Conservation (phyloP, 2,113 vertebrate genomes). For the Rhinopomastus cyanomelas region DNA sequence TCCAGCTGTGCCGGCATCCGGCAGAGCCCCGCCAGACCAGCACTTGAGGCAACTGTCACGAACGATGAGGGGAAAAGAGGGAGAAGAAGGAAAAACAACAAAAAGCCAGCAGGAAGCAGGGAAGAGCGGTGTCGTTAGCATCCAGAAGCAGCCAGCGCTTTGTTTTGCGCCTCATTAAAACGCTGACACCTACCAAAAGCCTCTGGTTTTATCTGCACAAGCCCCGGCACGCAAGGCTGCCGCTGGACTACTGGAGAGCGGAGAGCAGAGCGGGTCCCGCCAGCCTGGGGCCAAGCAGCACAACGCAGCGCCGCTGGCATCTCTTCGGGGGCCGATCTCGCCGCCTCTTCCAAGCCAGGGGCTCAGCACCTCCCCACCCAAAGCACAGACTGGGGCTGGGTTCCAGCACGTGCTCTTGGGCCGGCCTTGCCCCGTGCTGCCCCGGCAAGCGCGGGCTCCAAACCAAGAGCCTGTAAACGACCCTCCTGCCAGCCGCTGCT, state of each 20-base stretch:
- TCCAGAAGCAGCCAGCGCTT: conserved; percentile 12
- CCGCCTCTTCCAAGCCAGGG: neutral
- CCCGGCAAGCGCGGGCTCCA: neutral
- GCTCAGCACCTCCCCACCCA: neutral
- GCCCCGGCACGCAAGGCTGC: neutral
- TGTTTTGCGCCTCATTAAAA: conserved; percentile 35
- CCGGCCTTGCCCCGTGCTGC: fast-evolving
- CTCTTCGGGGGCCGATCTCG: neutral
- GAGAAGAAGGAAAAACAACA: neutral
- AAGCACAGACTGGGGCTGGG: neutral
- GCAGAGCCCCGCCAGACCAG: conserved; percentile 26
- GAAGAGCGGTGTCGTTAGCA: neutral
- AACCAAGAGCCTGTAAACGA: neutral
- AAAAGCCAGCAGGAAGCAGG: neutral
- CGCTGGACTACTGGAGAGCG: neutral
- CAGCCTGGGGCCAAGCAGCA: neutral
- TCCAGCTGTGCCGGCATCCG: conserved; percentile 33
- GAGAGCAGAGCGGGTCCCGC: neutral
- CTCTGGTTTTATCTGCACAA: conserved; percentile 6
- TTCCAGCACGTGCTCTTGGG: neutral
- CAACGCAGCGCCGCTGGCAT: neutral
- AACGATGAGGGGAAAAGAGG: neutral
- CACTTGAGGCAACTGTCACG: conserved; percentile 27
- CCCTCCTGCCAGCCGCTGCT: no score
- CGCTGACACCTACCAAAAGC: conserved; percentile 22